A percentile compares a stretch with the other conserved stretches of the same genome.
phyloP scores from a whole-genome alignment of 1,140 invertebrate species.

The Orius insidiosus region DNA sequence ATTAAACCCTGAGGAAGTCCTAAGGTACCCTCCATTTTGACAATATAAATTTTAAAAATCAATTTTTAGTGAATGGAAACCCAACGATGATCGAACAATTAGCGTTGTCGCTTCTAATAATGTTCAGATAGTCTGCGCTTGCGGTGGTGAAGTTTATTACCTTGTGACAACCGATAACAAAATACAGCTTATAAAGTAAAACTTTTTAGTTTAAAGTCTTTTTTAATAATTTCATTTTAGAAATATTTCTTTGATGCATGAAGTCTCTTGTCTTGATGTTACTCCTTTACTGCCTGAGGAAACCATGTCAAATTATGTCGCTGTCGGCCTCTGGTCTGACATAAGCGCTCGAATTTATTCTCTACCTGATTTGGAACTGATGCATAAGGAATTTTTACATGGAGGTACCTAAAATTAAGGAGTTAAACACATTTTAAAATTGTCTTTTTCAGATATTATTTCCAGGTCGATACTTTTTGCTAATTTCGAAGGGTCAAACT shows the following conservation, averaged over 20 bases:
- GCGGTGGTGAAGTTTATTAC: constrained; percentile 77
- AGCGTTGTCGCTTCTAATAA: constrained; percentile 77
- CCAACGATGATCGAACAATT: constrained; percentile 52
- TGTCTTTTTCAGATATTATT: constrained; percentile 58
- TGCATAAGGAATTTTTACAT: constrained; percentile 70
- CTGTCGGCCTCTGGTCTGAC: constrained; percentile 94
- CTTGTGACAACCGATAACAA: constrained; percentile 56
- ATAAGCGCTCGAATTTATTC: constrained; percentile 76
- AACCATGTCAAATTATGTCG: constrained; percentile 50
- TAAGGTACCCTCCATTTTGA: constrained; percentile 27
- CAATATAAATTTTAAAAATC: not conserved
- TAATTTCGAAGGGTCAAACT: constrained; percentile 70
- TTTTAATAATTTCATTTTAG: constrained; percentile 23
- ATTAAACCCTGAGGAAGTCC: constrained; percentile 42
- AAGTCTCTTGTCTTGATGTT: constrained; percentile 92
- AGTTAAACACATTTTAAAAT: constrained; percentile 12
- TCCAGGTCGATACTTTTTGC: constrained; percentile 89
- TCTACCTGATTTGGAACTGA: constrained; percentile 57
- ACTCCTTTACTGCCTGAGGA: constrained; percentile 48
- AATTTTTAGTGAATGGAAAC: constrained; percentile 50
- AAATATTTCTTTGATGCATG: constrained; percentile 60
- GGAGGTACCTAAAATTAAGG: constrained; percentile 39
- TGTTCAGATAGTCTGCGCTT: constrained; percentile 71
- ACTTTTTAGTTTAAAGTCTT: constrained; percentile 13
- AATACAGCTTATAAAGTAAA: constrained; percentile 42